Evolutionary conservation across 2,113 vertebrate genomes (phyloP), one percentile per base, ranked within the genome.

Genomic region (Lutjanus erythropterus): DNA sequence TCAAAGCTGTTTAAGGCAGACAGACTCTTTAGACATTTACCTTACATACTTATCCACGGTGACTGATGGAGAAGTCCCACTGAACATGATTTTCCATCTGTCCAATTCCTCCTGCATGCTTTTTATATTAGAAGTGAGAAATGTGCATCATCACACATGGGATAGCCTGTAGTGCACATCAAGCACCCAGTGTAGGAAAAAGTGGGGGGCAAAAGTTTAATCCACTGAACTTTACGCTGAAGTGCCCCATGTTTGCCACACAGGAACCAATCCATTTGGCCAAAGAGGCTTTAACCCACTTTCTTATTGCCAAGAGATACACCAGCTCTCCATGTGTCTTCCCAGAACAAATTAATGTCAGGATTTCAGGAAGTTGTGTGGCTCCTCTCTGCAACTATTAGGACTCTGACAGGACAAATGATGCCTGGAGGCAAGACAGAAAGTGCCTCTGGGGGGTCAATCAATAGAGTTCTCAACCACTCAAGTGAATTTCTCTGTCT

Each of bases 51-150:
- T 41, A n/a, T 66, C 56, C 55, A 33, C 21, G 8, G 31, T 35
- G 18, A 53, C 41, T 60, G 71, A 64, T 65, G 7, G 46, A 19
- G 27, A 25, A 23, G 44, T 29, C 39, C n/a, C 37, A 25, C 37
- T 44, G 25, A 71, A 69, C 29, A 18, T 7, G 21, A 55, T 83
- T 52, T 60, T 6, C 53, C 42, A 59, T 46, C 37, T 61, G 55
- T 55, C 35, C 58, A 35, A 27, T 73, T 69, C 52, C 62, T 42
- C 68, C 25, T 46, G 27, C 27, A 52, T 37, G 23, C 69, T 74
- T 76, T 79, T 85, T 18, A 62, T 35, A 46, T 33, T 19, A 21
- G 15, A 42, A 49, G 42, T 29, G 31, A 58, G 9, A 75, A 23
- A 47, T 66, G 64, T 39, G 65, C 52, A 67, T 75, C 60, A 16